Percentiles rank a stretch among this genome's conserved stretches.
phyloP scores from a whole-genome alignment of 2,888 invertebrate species.

The Orthosia gracilis region DNA sequence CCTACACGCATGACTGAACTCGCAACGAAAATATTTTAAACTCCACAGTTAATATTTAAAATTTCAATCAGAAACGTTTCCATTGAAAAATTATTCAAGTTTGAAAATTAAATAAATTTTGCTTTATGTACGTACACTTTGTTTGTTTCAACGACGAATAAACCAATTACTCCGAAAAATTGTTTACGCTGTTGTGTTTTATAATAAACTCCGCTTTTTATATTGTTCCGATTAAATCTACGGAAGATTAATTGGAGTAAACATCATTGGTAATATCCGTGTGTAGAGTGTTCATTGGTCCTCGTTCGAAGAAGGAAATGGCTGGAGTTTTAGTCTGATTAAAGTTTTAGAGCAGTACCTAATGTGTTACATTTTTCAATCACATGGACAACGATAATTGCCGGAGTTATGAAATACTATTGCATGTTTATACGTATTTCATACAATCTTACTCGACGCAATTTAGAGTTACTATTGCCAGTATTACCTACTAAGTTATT shows the following conservation, averaged over 20 bases:
- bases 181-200: conserved; percentile 54
- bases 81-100: conserved; percentile 55
- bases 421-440: no score
- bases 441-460: no score
- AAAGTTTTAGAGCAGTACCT: no score
- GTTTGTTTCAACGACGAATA: conserved; percentile 52
- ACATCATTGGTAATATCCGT: conserved; percentile 12
- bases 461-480: no score
- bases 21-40: conserved; percentile 29
- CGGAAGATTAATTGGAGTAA: conserved; percentile 42
- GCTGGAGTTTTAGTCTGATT: no score
- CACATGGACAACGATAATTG: no score
- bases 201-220: conserved; percentile 31
- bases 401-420: no score
- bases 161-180: conserved; percentile 56
- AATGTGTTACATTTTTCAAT: no score
- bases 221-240: conserved; percentile 38
- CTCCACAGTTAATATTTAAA: conserved; percentile 53
- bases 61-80: conserved; percentile 58
- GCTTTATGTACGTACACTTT: conserved; percentile 54
- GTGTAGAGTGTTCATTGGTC: not conserved
- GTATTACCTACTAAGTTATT: no score
- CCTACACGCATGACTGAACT: conserved; percentile 12
- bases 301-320: not conserved
- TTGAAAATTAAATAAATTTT: conserved; percentile 68